A percentile compares a stretch with the other conserved stretches of the same genome.
phyloP scores from a whole-genome alignment of 1,140 invertebrate species.

The Heliconius hermathena region DNA sequence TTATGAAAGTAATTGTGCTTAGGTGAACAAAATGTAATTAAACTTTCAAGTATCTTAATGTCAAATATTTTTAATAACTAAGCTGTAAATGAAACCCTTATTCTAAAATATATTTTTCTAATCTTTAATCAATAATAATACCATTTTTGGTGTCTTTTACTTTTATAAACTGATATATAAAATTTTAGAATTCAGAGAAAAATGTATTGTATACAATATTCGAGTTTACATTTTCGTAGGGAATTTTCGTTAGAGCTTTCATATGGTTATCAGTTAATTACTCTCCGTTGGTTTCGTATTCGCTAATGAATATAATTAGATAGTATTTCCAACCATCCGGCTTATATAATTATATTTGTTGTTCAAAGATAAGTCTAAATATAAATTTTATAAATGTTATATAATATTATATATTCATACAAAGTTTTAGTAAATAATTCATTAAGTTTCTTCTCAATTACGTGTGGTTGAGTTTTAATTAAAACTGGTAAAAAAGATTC shows the following conservation, averaged over 20 bases:
- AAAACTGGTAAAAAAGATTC: no score
- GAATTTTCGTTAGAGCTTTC: background rate
- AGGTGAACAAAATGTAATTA: background rate
- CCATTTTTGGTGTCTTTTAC: background rate
- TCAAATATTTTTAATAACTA: background rate
- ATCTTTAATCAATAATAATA: background rate
- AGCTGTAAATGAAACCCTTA: background rate
- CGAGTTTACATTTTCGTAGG: background rate
- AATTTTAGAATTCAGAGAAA: background rate
- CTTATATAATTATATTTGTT: constrained; percentile 1
- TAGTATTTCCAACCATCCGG: constrained; percentile 9
- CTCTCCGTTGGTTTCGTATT: constrained; percentile 12
- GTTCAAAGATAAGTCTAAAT: background rate
- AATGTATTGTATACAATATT: no score
- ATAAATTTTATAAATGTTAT: no score
- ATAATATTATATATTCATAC: no score
- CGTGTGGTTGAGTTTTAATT: no score
- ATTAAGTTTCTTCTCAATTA: no score
- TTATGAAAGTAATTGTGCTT: background rate
- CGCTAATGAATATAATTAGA: constrained; percentile 28
- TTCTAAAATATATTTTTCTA: background rate
- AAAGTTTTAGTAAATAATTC: no score
- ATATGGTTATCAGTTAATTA: constrained; percentile 23
- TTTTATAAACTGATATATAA: background rate
- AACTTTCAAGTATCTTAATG: background rate